These are phyloP conservation scores for Agrypnus murinus DNA, from an alignment of 2,888 invertebrate species.

Conservation along the genomic window DNA sequence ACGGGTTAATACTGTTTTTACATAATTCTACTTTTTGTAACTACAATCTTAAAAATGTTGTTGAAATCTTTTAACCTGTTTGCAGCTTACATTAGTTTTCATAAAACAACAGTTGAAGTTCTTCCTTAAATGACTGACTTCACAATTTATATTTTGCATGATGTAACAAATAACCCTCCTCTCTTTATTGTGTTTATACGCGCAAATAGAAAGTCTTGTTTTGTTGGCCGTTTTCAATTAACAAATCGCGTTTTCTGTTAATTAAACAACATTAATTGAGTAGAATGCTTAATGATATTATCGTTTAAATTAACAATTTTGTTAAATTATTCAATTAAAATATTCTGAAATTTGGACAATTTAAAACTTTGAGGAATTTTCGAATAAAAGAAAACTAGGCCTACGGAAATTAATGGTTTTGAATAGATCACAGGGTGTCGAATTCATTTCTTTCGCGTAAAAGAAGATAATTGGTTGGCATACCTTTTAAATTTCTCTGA, in stretches of 20 bases:
- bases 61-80: not conserved
- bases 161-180: conserved; percentile 9
- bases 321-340: conserved; percentile 4
- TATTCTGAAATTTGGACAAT: not conserved
- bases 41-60: not conserved
- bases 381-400: not conserved
- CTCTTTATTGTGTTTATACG: not conserved
- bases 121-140: not conserved
- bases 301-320: not conserved
- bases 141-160: conserved; percentile 11
- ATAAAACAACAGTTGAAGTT: not conserved
- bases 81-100: conserved; percentile 6
- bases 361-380: too few species aligned
- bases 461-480: too few species aligned
- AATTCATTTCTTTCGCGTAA: not conserved
- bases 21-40: too few species aligned
- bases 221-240: conserved; percentile 5
- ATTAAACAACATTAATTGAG: not conserved
- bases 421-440: not conserved
- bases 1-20: too few species aligned
- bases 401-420: not conserved
- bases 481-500: too few species aligned
- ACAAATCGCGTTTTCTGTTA: conserved; percentile 14
- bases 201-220: conserved; percentile 4
- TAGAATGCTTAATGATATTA: conserved; percentile 6